Conservation (phyloP, 1,140 invertebrate species). For the Macrobrachium nipponense region DNA sequence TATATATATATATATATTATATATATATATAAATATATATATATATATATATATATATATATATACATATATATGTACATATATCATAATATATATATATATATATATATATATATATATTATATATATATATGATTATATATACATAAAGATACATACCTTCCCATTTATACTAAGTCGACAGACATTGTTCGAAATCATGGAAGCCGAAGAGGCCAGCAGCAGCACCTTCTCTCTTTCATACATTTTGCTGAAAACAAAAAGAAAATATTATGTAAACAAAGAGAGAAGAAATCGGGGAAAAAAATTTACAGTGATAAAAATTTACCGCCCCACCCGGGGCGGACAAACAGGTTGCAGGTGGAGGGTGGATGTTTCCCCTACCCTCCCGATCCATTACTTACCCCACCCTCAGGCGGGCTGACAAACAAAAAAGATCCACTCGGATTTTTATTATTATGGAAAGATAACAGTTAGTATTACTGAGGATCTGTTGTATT, state of each 20-base stretch:
- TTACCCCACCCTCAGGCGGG: no score
- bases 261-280: not conserved
- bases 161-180: slow-evolving; percentile 9
- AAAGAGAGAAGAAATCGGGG: not conserved
- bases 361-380: no score
- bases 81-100: slow-evolving; percentile 1
- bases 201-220: slow-evolving; percentile 30
- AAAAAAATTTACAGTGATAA: no score
- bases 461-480: no score
- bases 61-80: not conserved
- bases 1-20: no score
- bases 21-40: not conserved
- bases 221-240: slow-evolving; percentile 35
- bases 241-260: slow-evolving; percentile 38
- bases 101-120: not conserved
- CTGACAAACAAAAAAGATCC: no score
- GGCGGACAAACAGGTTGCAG: no score
- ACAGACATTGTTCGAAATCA: slow-evolving; percentile 41
- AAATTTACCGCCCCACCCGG: no score
- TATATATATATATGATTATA: not conserved
- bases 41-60: slow-evolving; percentile 9
- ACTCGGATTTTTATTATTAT: no score
- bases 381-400: no score
- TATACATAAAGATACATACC: not conserved
- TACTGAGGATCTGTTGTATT: no score